Evolutionary conservation across 2,888 invertebrate genomes (phyloP).

Genomic region (Megamerina dolium): DNA sequence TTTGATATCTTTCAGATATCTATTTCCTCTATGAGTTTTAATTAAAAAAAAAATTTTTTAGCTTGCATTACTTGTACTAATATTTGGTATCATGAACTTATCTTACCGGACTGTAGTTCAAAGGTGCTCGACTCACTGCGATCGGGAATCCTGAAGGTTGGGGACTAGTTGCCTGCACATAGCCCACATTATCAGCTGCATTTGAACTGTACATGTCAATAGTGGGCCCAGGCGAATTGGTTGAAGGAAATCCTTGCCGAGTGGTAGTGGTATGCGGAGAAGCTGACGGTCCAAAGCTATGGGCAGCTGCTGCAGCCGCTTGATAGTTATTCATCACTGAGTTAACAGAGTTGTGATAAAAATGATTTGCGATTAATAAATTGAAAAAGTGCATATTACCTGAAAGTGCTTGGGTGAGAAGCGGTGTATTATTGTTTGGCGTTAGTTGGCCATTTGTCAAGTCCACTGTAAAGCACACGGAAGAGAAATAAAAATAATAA

Average conservation of each 20-base stretch:
- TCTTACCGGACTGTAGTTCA: conserved; percentile 88
- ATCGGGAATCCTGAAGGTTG: conserved; percentile 95
- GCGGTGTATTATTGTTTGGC: conserved; percentile 92
- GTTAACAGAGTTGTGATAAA: neutral
- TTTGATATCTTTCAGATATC: too few species aligned
- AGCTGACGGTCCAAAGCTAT: conserved; percentile 75
- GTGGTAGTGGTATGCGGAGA: conserved; percentile 69
- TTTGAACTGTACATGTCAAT: conserved; percentile 92
- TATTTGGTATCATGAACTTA: too few species aligned
- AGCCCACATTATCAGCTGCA: conserved; percentile 79
- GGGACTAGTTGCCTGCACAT: conserved; percentile 95
- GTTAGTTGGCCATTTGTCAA: conserved; percentile 93
- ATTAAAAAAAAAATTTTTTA: too few species aligned
- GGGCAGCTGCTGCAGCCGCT: conserved; percentile 72
- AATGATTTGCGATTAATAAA: neutral
- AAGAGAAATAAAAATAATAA: conserved; percentile 11
- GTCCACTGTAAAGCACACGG: conserved; percentile 67
- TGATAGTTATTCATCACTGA: conserved; percentile 92
- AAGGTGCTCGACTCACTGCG: conserved; percentile 87
- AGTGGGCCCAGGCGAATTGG: conserved; percentile 86
- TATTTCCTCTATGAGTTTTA: too few species aligned
- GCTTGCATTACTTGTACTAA: too few species aligned
- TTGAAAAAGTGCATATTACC: conserved; percentile 57
- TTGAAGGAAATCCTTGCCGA: conserved; percentile 78
- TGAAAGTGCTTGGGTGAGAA: conserved; percentile 93